Conservation (phyloP, 2,797 vertebrate genomes). For the Erpetoichthys calabaricus region DNA sequence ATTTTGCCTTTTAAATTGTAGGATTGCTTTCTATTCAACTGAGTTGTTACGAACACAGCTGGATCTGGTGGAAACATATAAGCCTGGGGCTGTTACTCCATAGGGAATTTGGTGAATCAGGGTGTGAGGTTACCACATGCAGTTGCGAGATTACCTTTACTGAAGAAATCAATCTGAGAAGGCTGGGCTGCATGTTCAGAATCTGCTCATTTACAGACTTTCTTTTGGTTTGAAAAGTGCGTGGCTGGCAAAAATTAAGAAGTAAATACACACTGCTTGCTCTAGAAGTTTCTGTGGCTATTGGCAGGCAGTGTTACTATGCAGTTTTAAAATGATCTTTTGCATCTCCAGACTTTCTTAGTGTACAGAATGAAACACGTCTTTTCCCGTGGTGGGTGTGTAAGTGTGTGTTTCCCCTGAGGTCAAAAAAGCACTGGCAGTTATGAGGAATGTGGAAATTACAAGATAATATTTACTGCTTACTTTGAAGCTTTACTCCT, state of each 20-base stretch:
- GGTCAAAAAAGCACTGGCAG: constrained; percentile 7
- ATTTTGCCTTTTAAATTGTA: constrained; percentile 47
- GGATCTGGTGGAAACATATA: constrained; percentile 51
- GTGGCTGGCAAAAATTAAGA: constrained; percentile 27
- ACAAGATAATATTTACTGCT: constrained; percentile 11
- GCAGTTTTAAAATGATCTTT: constrained; percentile 10
- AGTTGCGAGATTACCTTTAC: constrained; percentile 38
- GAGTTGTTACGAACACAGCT: constrained; percentile 56
- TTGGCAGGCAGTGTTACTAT: constrained; percentile 25
- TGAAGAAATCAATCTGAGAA: constrained; percentile 36
- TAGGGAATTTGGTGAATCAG: constrained; percentile 37
- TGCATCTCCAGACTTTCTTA: constrained; percentile 24
- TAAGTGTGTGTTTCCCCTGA: constrained; percentile 10
- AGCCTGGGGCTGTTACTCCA: constrained; percentile 54
- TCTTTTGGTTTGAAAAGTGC: constrained; percentile 29
- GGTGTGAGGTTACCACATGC: constrained; percentile 35
- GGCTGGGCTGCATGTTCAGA: constrained; percentile 27
- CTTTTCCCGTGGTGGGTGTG: constrained; percentile 9
- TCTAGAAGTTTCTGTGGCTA: constrained; percentile 28
- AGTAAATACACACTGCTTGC: constrained; percentile 19
- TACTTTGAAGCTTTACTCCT: constrained; percentile 12
- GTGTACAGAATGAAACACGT: constrained; percentile 7
- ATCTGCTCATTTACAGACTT: constrained; percentile 40
- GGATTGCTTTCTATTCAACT: constrained; percentile 53
- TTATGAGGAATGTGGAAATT: constrained; percentile 21